Base-by-base conservation (phyloP, 2,888 invertebrate genomes). In the Phorcus lineatus region DNA sequence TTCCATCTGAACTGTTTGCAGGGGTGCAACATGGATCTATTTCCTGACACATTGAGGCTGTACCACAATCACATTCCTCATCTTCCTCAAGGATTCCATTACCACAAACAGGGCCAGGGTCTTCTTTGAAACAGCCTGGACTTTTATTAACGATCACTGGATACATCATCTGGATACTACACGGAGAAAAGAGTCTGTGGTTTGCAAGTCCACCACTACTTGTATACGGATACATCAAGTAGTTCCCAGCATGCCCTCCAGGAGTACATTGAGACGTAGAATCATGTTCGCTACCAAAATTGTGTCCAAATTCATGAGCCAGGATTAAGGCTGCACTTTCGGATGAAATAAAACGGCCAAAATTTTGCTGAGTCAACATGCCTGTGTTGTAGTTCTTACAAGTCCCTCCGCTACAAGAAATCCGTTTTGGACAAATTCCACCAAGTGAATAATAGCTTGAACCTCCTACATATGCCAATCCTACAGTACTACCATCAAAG, bases 231-330 rank as follows among this genome's bases (percentile, higher is more conserved):
- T 86, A 86, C 91, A 91, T 91, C 19, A 91, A 67, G 81, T 82
- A 91, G 79, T 88, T 88, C 0, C 91, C 91, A 66, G 81, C 83
- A 11, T 75, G 55, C 7, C 81, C 83, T 53, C 79, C 84, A 7
- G 89, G 87, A 16, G 84, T 62, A 81, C 90, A 89, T 4, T 28
- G 6, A n/a, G 52, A 11, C 0, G 31, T 36, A n/a, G 79, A 54
- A 79, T 91, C 90, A 80, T 91, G 90, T 22, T 81, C 79, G 81
- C 89, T 87, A 16, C 91, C 91, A 84, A 91, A 90, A 81, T 82
- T 86, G 80, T 91, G 91, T n/a, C 90, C 91, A 19, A 90, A 78
- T 83, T 91, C 91, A 81, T 91, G 91, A 0, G 87, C 82, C 0
- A 91, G 28, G 11, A 88, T 87, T 17, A 88, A 78, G 4, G 85